Base-by-base conservation (phyloP, 2,113 vertebrate species). In the Grantiella picta region DNA sequence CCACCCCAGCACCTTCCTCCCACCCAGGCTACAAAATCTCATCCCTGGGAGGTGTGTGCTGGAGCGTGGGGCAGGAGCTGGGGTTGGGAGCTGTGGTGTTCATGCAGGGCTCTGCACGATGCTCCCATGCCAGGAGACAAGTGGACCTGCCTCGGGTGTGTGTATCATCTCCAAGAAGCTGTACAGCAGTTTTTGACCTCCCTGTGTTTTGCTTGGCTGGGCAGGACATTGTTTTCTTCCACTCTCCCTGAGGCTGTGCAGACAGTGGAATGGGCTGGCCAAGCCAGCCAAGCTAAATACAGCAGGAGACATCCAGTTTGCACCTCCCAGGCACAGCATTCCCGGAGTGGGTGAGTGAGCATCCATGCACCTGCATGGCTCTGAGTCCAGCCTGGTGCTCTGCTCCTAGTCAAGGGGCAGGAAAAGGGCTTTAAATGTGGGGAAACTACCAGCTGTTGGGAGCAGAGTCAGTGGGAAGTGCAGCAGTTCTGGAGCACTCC, bases 71-170 rank as follows among this genome's bases (percentile, higher is more conserved):
- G 19, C 25, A 4, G 44, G 35, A 53, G 57, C 36, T 1, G 5
- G 13, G 1, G 1, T 31, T 47, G 12, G 50, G 10, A 8, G 49
- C 45, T 44, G 60, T 1, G 9, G 6, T 29, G 42, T 47, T 53
- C 15, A 11, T 4, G 19, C 40, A 15, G 52, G 36, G 38, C 72
- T 89, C 50, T 38, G 64, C 10, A 27, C n/a, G 86, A 31, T 65
- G 71, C 63, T 89, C 35, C 61, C 0, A 0, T 5, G 40, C 77
- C 64, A 61, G 81, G 36, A 70, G 52, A 66, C 52, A 20, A 61
- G 50, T 9, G 87, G 73, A 18, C 28, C 79, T 44, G 56, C 31
- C 60, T 50, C 0, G 0, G 38, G 38, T 9, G 8, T 0, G 0
- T 45, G 50, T 94, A 54, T 65, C 38, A 40, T 70, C 88, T 75